Evolutionary conservation across 2,797 vertebrate species (phyloP), one percentile per base, ranked within the genome.

Genomic region (Hipposideros larvatus): DNA sequence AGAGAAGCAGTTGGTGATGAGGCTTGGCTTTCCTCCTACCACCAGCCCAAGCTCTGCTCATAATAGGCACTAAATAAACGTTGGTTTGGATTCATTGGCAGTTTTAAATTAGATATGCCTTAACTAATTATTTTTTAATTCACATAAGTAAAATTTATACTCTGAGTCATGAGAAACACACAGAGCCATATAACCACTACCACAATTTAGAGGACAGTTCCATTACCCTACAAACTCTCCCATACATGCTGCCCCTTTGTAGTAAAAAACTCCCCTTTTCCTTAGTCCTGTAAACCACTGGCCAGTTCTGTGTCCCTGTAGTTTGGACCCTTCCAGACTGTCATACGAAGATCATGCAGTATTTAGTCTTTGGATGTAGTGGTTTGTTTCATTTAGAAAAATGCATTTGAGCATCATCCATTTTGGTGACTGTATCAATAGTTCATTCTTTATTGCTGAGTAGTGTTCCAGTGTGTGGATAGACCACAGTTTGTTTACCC

Each of bases 381-480:
- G n/a, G 37, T n/a, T 95, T 93, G 8, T 34, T 83, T 86, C 31
- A 74, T 34, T 90, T 82, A 77, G 55, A 48, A 87, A 87, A 92
- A 51, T 78, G 48, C 11, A 5, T 82, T 53, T 79, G 65, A 80
- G 37, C 68, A 16, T 74, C 37, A 16, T 24, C 43, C 53, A 43
- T 85, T 70, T 92, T 70, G 14, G 68, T 57, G 19, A 34, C 59
- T 18, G 6, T 79, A 68, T 75, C 65, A 68, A 51, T 70, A 80
- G 53, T 59, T 88, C 46, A 80, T 51, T 88, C 46, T 88, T 91
- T 71, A 53, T 53, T 88, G 21, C 61, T 70, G 73, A 63, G n/a
- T 63, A 73, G 14, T 37, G 43, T 57, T 74, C 11, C 57, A 24
- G 2, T 68, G 15, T 46, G 37, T 73, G 41, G 14, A 48, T 74